A percentile compares a stretch with the other conserved stretches of the same genome.
These are phyloP conservation scores for Micoletzkya japonica DNA, from an alignment of 2,888 invertebrate species.

Conservation along the genomic window DNA sequence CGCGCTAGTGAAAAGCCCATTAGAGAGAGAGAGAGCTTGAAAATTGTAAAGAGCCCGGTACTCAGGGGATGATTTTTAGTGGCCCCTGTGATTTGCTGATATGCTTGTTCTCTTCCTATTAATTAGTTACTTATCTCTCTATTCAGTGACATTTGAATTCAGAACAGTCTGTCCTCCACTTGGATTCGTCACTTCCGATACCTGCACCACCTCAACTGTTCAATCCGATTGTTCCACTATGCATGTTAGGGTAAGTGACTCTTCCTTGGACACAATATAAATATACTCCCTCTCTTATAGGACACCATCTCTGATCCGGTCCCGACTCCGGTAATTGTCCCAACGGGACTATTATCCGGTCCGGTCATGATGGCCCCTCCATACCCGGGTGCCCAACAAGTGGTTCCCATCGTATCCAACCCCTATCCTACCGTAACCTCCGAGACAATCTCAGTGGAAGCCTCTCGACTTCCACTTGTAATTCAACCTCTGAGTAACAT, in stretches of 20 bases:
- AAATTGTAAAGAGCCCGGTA: too few relatives aligned
- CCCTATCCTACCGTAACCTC: constrained; percentile 1
- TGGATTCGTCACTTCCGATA: too few relatives aligned
- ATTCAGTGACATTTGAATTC: too few relatives aligned
- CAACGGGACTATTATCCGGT: background rate
- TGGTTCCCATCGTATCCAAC: background rate
- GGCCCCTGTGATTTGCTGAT: too few relatives aligned
- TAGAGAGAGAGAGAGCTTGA: too few relatives aligned
- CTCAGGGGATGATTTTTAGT: too few relatives aligned
- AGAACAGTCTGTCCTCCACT: too few relatives aligned
- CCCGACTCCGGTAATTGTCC: constrained; percentile 38
- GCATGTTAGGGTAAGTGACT: constrained; percentile 41
- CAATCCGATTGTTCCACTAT: constrained; percentile 53
- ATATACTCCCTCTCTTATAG: background rate
- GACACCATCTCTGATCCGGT: constrained; percentile 40
- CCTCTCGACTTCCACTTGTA: constrained; percentile 36
- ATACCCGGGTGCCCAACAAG: background rate
- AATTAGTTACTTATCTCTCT: too few relatives aligned
- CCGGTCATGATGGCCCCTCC: background rate
- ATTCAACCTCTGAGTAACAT: constrained; percentile 34
- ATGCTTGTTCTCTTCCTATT: too few relatives aligned
- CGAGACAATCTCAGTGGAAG: constrained; percentile 34
- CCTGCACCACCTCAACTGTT: constrained; percentile 41
- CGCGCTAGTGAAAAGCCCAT: too few relatives aligned
- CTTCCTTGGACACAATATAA: background rate